These are phyloP conservation scores for Calcarius lapponicus DNA, from an alignment of 2,797 vertebrate genomes.

Conservation along the genomic window DNA sequence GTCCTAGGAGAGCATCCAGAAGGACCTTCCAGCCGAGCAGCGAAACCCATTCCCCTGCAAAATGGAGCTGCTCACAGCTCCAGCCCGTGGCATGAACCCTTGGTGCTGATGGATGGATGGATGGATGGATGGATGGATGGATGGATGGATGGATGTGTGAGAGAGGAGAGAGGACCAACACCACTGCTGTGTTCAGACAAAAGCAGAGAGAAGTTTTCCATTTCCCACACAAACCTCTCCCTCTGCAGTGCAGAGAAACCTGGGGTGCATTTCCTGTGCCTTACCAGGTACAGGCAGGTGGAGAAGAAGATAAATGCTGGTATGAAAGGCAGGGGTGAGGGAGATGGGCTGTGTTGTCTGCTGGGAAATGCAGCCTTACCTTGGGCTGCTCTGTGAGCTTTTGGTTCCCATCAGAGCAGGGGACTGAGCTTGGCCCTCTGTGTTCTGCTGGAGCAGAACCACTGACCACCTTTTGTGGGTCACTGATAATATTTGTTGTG, in stretches of 20 bases:
- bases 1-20: background rate
- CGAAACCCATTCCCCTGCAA: background rate
- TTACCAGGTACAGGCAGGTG: background rate
- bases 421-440: background rate
- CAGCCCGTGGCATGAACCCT: background rate
- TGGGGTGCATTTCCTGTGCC: background rate
- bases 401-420: background rate
- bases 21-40: background rate
- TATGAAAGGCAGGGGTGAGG: background rate
- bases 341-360: background rate
- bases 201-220: background rate
- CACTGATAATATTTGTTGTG: background rate
- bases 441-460: background rate
- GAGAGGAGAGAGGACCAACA: background rate
- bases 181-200: background rate
- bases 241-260: background rate
- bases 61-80: background rate
- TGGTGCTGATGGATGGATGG: background rate
- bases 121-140: no score
- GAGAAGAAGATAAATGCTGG: background rate
- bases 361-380: background rate
- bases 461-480: background rate
- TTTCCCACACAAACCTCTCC: background rate
- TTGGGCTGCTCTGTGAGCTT: background rate
- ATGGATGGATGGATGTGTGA: background rate